Evolutionary conservation across 2,797 vertebrate species (phyloP), one percentile per base, ranked within the genome.

Genomic region (Schizopygopsis pylzovi): DNA sequence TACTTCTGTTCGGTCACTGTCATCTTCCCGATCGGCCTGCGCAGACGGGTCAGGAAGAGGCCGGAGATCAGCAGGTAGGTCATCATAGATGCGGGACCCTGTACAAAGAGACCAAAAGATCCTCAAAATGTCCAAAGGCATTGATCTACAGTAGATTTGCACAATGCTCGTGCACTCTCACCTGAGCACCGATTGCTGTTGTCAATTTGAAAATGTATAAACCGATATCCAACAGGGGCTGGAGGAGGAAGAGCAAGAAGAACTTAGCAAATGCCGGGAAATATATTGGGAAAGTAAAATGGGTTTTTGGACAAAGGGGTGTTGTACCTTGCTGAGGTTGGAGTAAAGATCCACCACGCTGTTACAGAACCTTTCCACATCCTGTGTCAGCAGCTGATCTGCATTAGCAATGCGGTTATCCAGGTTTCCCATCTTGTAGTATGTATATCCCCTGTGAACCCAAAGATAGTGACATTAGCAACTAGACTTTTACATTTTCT

Each of bases 361-460:
- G 93, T 99, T 98, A 93, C 98, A 99, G 95, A 99, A 99, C 84
- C 93, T 99, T 92, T 99, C 98, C 90, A 99, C 98, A 76, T 99
- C 98, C 92, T 99, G 98, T 3, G 98, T 99, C 61, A 99, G 96
- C 10, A 99, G 95, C 91, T 99, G 98, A 94, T 99, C 98, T 73
- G 97, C 96, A 81, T 99, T 99, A 70, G 97, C 97, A 91, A 99
- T 99, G 90, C 98, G 96, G 92, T 98, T 99, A 94, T 99, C 98
- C 92, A 99, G 91, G 93, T 99, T 99, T 83, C 98, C 98, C 98
- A 99, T 99, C 95, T 99, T 99, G 94, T 99, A 99, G 90, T 98
- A 99, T 0, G 98, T 99, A 85, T 96, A 98, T 54, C 97, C 92
- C 93, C 98, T 99, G 45, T 49, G 43, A 67, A 47, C 25, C 10